phyloP scores from a whole-genome alignment of 2,113 vertebrate species.

The Pelmatolapia mariae region DNA sequence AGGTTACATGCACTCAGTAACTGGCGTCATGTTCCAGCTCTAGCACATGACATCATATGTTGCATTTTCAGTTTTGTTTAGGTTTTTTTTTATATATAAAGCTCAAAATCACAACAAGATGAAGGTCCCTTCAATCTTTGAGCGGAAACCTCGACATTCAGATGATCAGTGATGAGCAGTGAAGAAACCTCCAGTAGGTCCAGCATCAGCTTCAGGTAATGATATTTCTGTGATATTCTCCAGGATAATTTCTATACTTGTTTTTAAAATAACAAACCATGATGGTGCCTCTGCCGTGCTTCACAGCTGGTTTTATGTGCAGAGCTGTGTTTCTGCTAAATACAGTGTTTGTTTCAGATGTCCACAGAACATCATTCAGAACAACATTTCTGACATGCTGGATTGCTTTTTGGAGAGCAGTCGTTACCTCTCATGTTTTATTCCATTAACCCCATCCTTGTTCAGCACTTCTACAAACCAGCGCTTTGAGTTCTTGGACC shows the following conservation, averaged over 20 bases:
- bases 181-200: background rate
- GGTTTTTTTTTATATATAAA: background rate
- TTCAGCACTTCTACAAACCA: background rate
- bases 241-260: background rate
- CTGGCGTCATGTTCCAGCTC: background rate
- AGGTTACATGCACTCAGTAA: background rate
- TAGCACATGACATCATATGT: background rate
- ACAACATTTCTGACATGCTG: background rate
- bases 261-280: background rate
- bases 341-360: background rate
- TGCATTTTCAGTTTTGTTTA: background rate
- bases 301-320: background rate
- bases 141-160: background rate
- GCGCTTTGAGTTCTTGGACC: background rate
- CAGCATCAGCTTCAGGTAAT: background rate
- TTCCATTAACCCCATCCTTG: background rate
- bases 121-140: background rate
- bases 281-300: background rate
- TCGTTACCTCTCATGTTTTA: background rate
- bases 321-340: background rate
- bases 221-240: background rate
- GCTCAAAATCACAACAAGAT: background rate
- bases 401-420: background rate
- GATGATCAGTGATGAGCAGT: background rate
- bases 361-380: background rate